phyloP scores from a whole-genome alignment of 2,888 invertebrate species.

The Pammene fasciana region DNA sequence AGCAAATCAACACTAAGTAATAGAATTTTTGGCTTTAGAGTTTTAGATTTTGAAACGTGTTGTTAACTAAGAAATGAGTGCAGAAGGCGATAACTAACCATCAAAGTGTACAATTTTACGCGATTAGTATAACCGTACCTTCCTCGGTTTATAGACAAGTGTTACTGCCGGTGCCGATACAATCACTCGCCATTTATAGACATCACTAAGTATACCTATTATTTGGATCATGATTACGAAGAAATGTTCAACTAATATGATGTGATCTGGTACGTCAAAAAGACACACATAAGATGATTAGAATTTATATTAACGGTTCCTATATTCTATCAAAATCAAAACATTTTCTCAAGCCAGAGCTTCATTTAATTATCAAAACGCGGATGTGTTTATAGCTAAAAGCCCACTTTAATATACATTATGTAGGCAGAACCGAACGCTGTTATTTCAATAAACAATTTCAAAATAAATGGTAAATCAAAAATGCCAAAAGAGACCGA shows the following conservation, averaged over 20 bases:
- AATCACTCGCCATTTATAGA: conserved; percentile 33
- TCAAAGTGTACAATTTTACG: conserved; percentile 43
- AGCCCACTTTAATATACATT: too few species aligned
- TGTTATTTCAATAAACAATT: conserved; percentile 19
- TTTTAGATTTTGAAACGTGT: background rate
- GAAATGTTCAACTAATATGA: conserved; percentile 24
- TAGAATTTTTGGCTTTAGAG: background rate
- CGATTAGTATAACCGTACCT: conserved; percentile 45
- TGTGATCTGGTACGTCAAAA: background rate
- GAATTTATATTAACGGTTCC: background rate
- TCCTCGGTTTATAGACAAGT: conserved; percentile 42
- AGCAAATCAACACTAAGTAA: background rate
- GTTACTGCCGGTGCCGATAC: conserved; percentile 40
- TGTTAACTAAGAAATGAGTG: conserved; percentile 18
- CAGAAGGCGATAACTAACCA: conserved; percentile 40
- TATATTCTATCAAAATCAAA: too few species aligned
- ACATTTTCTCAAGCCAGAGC: too few species aligned
- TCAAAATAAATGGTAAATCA: background rate
- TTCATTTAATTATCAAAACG: too few species aligned
- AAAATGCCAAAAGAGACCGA: background rate
- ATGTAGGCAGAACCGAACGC: too few species aligned
- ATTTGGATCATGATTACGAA: conserved; percentile 22
- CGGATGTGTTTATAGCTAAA: too few species aligned
- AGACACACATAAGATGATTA: background rate
- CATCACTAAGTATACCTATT: conserved; percentile 11